Conservation (phyloP, 2,797 vertebrate genomes). For the Danio aesculapii region DNA sequence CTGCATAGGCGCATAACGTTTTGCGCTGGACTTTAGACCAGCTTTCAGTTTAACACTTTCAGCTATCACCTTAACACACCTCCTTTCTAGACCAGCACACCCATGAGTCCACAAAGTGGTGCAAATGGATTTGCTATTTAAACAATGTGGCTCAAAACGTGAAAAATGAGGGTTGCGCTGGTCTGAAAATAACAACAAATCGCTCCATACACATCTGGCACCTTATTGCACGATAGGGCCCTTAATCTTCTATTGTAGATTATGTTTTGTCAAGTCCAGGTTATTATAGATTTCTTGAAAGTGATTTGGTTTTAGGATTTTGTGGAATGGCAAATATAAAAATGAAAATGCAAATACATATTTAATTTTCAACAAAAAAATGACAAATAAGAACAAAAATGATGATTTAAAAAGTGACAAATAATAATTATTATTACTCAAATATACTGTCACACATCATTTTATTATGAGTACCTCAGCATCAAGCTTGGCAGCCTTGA, state of each 20-base stretch:
- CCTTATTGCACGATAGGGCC: no score
- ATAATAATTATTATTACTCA: background rate
- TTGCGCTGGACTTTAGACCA: no score
- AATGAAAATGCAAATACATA: background rate
- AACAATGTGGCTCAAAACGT: no score
- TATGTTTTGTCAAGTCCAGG: background rate
- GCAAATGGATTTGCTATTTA: no score
- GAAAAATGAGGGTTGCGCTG: no score
- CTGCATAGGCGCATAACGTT: no score
- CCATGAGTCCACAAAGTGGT: no score
- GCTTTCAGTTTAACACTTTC: no score
- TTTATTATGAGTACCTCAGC: constrained; percentile 83
- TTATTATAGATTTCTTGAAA: background rate
- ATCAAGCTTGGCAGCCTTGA: constrained; percentile 91
- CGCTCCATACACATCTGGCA: no score
- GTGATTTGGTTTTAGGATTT: background rate
- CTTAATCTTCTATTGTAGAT: background rate
- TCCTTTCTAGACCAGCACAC: no score
- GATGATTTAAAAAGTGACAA: background rate
- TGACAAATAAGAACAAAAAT: background rate
- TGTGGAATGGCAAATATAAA: background rate
- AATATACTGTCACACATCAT: background rate
- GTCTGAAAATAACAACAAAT: no score
- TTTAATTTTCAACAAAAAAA: background rate
- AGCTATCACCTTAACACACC: no score